Conservation (phyloP, 2,113 vertebrate genomes). For the Gavialis gangeticus region DNA sequence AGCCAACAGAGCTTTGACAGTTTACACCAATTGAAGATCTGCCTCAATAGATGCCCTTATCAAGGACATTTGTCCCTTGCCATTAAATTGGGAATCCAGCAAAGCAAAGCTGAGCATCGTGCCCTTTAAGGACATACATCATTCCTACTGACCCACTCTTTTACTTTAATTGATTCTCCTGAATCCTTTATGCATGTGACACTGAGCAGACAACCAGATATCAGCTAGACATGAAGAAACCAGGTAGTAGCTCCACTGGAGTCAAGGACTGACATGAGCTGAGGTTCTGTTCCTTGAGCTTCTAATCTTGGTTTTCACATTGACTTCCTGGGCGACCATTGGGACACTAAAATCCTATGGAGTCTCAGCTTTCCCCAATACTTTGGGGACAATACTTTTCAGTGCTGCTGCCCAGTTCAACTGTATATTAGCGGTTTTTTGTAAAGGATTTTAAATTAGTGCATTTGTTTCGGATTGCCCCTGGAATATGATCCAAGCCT, state of each 20-base stretch:
- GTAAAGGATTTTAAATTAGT: background rate
- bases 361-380: background rate
- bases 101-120: background rate
- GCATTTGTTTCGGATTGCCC: too few relatives aligned
- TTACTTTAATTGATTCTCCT: background rate
- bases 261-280: fast-evolving
- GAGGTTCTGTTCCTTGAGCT: background rate
- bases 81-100: background rate
- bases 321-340: background rate
- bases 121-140: background rate
- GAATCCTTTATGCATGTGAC: background rate
- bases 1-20: background rate
- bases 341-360: background rate
- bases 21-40: background rate
- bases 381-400: background rate
- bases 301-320: background rate
- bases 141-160: background rate
- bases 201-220: background rate
- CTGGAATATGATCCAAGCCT: too few relatives aligned
- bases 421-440: background rate
- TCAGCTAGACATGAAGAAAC: background rate
- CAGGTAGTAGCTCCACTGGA: fast-evolving
- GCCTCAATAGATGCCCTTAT: background rate
- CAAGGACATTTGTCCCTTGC: background rate
- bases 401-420: background rate